Base-by-base conservation (phyloP, 2,113 vertebrate genomes). In the Leucosticte australis region DNA sequence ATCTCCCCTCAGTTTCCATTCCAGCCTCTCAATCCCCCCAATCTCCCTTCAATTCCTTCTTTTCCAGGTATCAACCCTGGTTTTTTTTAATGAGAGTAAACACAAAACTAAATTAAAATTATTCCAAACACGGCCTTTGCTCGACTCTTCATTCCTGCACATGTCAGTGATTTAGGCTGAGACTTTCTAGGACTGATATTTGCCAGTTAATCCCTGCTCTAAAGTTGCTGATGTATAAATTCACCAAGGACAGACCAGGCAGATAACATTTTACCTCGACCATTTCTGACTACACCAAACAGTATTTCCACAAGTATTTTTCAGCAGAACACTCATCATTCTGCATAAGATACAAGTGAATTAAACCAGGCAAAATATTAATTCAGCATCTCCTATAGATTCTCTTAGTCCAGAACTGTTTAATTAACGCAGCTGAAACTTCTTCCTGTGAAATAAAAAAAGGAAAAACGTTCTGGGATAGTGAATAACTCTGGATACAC, bases 401-500 rank as follows among this genome's bases (percentile, higher is more conserved):
- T 44, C 41, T 62, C 68, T 69, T 20, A 42, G 37, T 69, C 55
- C 23, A 37, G 27, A 71, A 46, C 22, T 65, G 49, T 2, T 75
- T 30, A 24, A 64, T 33, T 53, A 59, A 49, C 0, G 7, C 59
- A 90, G 37, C 67, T 79, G 21, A 24, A 78, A 60, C n/a, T 13
- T 30, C 53, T 73, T 37, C 57, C 78, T 35, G 3, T 2, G 30
- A 57, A 80, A 47, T 6, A 50, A 71, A 85, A 87, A 3, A 78
- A 23, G 30, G 5, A 11, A 42, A 65, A 85, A 11, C 3, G 11
- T 67, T 44, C 81, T 42, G 67, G 23, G 59, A 5, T 8, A 70
- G 30, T 0, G 21, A 67, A 35, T 21, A 33, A 39, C 5, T 2
- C 53, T 11, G 55, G 13, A 46, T 26, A 11, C 1, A 13, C 0